These are phyloP conservation scores for Heliconius nattereri DNA, from an alignment of 1,140 invertebrate genomes.

Conservation along the genomic window DNA sequence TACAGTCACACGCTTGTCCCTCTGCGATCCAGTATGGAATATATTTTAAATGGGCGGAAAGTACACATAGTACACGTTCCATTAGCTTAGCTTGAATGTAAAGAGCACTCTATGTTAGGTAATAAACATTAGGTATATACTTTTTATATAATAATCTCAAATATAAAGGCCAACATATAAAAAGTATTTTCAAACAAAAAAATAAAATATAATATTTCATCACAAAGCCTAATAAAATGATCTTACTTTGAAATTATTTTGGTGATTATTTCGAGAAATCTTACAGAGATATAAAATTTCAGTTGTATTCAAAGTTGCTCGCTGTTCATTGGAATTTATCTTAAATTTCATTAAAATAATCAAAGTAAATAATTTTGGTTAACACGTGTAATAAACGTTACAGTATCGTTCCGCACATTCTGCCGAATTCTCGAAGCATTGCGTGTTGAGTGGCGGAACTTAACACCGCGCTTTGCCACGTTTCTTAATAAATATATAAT, in stretches of 20 bases:
- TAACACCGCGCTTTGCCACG: no score
- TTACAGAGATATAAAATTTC: background rate
- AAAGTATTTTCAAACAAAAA: background rate
- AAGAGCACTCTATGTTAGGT: no score
- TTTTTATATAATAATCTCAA: background rate
- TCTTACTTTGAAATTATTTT: background rate
- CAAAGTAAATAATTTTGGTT: background rate
- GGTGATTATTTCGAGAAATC: background rate
- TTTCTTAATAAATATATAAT: no score
- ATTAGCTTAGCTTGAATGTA: no score
- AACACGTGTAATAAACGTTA: no score
- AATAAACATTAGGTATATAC: background rate
- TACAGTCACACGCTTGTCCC: no score
- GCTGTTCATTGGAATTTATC: background rate
- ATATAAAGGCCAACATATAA: background rate
- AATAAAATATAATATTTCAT: slow-evolving; percentile 2
- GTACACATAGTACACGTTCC: no score
- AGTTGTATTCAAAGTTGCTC: background rate
- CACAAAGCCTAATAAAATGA: slow-evolving; percentile 2
- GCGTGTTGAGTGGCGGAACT: no score
- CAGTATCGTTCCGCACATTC: no score
- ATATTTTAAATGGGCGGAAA: no score
- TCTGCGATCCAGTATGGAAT: no score
- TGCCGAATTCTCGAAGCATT: no score
- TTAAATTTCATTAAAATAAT: background rate